Evolutionary conservation across 2,113 vertebrate genomes (phyloP), one percentile per base, ranked within the genome.

Genomic region (Sinocyclocheilus rhinocerous): DNA sequence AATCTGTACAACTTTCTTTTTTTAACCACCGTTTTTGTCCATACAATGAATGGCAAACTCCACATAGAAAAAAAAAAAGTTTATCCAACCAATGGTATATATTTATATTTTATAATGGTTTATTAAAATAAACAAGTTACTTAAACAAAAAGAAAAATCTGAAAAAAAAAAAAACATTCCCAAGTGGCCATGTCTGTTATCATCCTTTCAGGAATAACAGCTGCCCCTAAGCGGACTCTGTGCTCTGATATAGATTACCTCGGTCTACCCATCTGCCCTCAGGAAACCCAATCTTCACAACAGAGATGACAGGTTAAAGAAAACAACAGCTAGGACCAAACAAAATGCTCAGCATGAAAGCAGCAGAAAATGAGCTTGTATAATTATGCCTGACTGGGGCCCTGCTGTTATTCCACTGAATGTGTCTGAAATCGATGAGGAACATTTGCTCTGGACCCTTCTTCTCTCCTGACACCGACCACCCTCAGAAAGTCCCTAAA

Each of bases 351-450:
- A 88, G n/a, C 59, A 83, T 20, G 81, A 63, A 73, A 81, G 39
- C 22, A 81, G 50, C 22, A 72, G 77, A 78, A 72, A 81, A 81
- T 81, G 85, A 76, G 69, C 16, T 24, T 13, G 22, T 72, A 83
- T 80, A 83, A 84, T 65, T 80, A 69, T 45, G 55, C 55, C 79
- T 83, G 88, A 85, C 57, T 78, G 78, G 29, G 20, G 26, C 16
- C 45, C 79, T 65, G 57, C 24, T 77, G 72, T 50, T 82, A 70
- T 83, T 80, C 77, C 45, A 75, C 8, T 12, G 70, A 88, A 29
- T 83, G 33, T 48, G 69, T 75, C 73, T 61, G 39, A 61, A 83
- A 90, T 90, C 87, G 69, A 87, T 90, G 79, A 69, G 39, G 85
- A 81, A 85, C 73, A 69, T 87, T 87, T 85, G 59, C 69, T 83